Conservation (phyloP, 2,113 vertebrate genomes). For the Thamnophis sirtalis region DNA sequence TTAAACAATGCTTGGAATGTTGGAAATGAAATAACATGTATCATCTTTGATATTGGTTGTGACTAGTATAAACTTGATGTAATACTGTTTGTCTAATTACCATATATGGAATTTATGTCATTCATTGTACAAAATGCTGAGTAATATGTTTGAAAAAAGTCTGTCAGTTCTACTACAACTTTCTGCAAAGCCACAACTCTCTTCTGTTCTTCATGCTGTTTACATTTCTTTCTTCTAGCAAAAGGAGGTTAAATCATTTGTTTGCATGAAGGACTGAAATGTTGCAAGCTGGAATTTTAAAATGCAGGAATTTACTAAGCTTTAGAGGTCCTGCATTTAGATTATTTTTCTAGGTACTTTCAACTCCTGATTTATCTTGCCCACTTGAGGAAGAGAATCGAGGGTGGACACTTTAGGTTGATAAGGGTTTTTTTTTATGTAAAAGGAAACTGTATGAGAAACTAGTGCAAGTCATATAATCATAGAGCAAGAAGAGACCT, state of each 20-base stretch:
- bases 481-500: not conserved
- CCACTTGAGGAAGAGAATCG: not conserved
- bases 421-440: not conserved
- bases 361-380: not conserved
- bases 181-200: not conserved
- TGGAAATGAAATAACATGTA: constrained; percentile 43
- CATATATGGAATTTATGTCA: constrained; percentile 28
- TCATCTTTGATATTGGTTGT: constrained; percentile 36
- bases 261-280: not conserved
- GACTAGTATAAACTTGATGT: constrained; percentile 39
- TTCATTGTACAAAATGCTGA: constrained; percentile 28
- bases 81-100: constrained; percentile 8
- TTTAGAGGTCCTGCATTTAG: not conserved
- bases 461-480: not conserved
- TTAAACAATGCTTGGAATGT: constrained; percentile 52
- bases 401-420: not conserved
- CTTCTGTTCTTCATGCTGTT: not conserved
- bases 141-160: not conserved
- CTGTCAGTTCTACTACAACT: not conserved
- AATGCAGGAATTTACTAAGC: not conserved
- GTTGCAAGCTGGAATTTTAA: not conserved
- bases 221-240: not conserved
- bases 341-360: not conserved
- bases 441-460: not conserved
- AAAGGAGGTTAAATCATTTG: not conserved